Conservation (phyloP, 2,113 vertebrate species). For the Megaceryle maxima region DNA sequence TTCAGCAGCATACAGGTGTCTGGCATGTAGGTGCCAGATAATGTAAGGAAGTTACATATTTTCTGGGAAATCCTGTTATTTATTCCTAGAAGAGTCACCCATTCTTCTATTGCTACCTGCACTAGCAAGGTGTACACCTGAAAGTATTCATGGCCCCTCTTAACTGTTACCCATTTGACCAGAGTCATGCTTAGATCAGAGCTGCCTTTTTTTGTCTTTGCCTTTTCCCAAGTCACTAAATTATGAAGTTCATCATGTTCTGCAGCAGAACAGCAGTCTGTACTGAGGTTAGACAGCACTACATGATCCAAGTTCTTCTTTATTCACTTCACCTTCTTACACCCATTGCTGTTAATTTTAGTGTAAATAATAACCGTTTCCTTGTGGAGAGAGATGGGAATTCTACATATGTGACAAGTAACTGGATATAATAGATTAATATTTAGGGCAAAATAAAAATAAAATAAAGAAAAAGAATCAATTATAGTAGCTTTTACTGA, state of each 20-base stretch:
- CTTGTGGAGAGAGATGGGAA: neutral
- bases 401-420: neutral
- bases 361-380: neutral
- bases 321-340: neutral
- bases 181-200: neutral
- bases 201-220: neutral
- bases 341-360: neutral
- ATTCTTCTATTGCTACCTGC: neutral
- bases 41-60: neutral
- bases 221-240: neutral
- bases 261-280: neutral
- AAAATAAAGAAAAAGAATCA: neutral
- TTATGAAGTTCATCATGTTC: neutral
- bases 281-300: neutral
- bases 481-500: neutral
- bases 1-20: slow-evolving; percentile 35
- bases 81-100: neutral
- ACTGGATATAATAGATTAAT: neutral
- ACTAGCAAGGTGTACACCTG: neutral
- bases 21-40: slow-evolving; percentile 12
- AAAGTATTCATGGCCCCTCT: neutral
- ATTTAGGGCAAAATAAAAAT: neutral
- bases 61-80: slow-evolving; percentile 8
- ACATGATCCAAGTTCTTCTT: neutral
- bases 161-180: neutral